Percentiles rank a stretch among this genome's conserved stretches.
These are phyloP conservation scores for Gymnoscelis rufifasciata DNA, from an alignment of 2,888 invertebrate genomes.

Conservation along the genomic window DNA sequence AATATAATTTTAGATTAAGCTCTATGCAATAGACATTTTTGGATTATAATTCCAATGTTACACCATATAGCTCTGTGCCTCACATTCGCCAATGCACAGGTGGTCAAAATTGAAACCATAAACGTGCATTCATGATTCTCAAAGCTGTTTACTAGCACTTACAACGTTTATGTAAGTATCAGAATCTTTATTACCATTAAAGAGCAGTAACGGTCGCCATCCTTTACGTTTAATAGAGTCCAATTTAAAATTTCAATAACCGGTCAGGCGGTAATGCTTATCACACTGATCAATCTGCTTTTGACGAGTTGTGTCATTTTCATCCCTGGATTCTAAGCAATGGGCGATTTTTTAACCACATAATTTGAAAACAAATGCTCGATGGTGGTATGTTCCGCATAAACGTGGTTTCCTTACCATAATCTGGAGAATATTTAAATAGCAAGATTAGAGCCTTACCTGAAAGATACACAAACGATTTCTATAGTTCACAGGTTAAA, in stretches of 20 bases:
- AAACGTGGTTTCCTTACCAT: too few species aligned
- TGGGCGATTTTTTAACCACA: constrained; percentile 31
- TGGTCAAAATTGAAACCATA: background rate
- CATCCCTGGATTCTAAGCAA: constrained; percentile 51
- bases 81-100: background rate
- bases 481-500: too few species aligned
- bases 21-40: too few species aligned
- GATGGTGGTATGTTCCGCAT: too few species aligned
- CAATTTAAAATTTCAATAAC: constrained; percentile 49
- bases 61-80: too few species aligned
- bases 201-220: constrained; percentile 26
- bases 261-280: constrained; percentile 49
- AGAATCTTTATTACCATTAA: constrained; percentile 26
- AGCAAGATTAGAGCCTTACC: too few species aligned
- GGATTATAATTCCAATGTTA: too few species aligned
- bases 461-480: too few species aligned
- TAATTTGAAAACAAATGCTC: too few species aligned
- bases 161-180: constrained; percentile 15
- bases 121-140: constrained; percentile 6
- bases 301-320: constrained; percentile 65
- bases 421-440: too few species aligned
- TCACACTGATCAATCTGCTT: constrained; percentile 59
- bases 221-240: constrained; percentile 43
- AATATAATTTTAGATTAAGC: too few species aligned
- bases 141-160: constrained; percentile 32